Evolutionary conservation across 2,113 vertebrate genomes (phyloP).

Genomic region (Lamprotornis superbus): DNA sequence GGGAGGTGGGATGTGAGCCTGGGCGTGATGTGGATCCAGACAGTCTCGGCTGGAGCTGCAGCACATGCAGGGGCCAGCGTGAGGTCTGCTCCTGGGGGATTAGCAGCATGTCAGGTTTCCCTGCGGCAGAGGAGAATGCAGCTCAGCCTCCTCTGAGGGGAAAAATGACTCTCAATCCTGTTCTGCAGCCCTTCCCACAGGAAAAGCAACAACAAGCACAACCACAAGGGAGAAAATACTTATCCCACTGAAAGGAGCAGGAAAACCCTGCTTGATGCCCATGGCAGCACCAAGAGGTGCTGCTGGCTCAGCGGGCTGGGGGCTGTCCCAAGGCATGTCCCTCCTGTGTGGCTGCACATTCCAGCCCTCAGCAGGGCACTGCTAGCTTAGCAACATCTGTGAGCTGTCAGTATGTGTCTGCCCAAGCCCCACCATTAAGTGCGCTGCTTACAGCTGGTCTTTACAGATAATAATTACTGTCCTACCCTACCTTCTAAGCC

Average conservation of each 20-base stretch:
- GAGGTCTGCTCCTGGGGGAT: background rate
- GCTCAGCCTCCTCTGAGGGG: background rate
- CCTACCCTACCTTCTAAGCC: background rate
- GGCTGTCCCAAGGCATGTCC: background rate
- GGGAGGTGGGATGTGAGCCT: background rate
- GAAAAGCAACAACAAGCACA: background rate
- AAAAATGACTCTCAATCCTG: background rate
- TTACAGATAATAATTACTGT: background rate
- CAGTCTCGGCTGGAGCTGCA: background rate
- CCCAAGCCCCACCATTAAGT: background rate
- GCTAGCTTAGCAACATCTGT: conserved; percentile 4
- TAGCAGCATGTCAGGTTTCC: background rate
- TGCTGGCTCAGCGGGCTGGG: background rate
- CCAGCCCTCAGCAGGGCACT: background rate
- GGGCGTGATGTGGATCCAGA: background rate
- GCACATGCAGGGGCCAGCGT: background rate
- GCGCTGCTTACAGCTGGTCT: background rate
- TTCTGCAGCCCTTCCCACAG: background rate
- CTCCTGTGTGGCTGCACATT: background rate
- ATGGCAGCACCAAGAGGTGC: background rate
- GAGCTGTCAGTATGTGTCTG: conserved; percentile 3
- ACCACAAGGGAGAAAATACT: background rate
- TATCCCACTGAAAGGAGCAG: background rate
- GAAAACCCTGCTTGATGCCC: background rate
- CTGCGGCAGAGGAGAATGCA: background rate